Base-by-base conservation (phyloP, 2,113 vertebrate genomes). In the Bolborhynchus lineola region DNA sequence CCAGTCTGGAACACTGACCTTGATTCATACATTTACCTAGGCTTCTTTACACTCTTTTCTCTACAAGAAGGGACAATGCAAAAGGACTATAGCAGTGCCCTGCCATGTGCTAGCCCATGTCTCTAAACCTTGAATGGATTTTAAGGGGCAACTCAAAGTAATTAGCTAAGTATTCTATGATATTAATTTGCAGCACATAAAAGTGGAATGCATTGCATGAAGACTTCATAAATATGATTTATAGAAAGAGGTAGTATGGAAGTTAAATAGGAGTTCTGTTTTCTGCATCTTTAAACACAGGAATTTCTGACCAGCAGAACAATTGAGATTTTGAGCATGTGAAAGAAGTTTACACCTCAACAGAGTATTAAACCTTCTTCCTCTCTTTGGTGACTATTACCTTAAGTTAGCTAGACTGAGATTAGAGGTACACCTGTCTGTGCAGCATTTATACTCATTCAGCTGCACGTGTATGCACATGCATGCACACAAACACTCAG, bases 101-200 rank as follows among this genome's bases (percentile, higher is more conserved):
- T 3, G 0, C 24, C 11, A 3, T 1, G 7, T 9, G 0, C 23
- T n/a, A 78, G 44, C 44, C 50, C 49, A 4, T 2, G 2, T 62
- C 28, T 86, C 49, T 33, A 53, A 76, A 9, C 29, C 26, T 14
- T 16, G 41, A 26, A 12, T 17, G 15, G 28, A 74, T 44, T 26
- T 78, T 49, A n/a, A 57, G 46, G 23, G 39, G 13, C 31, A 67
- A 50, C 13, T 69, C 13, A 19, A 64, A 62, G 18, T 53, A 67
- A 39, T 68, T n/a, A 78, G 17, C 31, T 11, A 64, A 31, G 26
- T 17, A 41, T 29, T 63, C 37, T n/a, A 60, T 31, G 12, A 39
- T n/a, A 21, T 24, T 41, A 53, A 4, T 19, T 74, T 63, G 46
- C 6, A 72, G 7, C 12, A 23, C 41, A 60, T 64, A 29, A 7